Evolutionary conservation across 2,797 vertebrate species (phyloP), one percentile per base, ranked within the genome.

Genomic region (Melanotaenia trifasciata): DNA sequence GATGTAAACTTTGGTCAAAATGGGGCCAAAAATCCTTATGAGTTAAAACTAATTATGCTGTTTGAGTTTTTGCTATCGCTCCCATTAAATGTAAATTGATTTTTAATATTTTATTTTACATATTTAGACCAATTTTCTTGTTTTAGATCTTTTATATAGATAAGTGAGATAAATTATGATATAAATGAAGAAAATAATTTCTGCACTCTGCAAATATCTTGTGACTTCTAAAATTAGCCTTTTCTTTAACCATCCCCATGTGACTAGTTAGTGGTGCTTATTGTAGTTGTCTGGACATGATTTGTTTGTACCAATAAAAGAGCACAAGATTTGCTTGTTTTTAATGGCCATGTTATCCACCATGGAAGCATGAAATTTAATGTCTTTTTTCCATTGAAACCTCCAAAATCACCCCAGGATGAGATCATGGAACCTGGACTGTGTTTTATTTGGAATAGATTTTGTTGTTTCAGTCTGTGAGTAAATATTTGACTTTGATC

Each of bases 221-320:
- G 18, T 51, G 10, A 50, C 24, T 59, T 71, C 28, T 67, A 54
- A 56, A 59, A 71, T 69, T 76, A 4, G 8, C 58, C 36, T 4
- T 74, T 74, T 38, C n/a, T 67, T 38, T 67, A 72, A 86, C 33
- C 10, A 5, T 47, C 68, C 66, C 72, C 67, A 67, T 79, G 70
- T 82, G 70, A 84, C 76, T 84, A 72, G 66, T 82, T 79, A 84
- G 73, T 58, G 43, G 56, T 78, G 78, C 80, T 77, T 78, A 78
- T 78, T 89, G 80, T 78, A 76, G 57, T 81, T 20, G 78, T 84
- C 85, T 88, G 86, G 87, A 84, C 84, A 78, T 81, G 82, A 91
- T 91, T 91, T 90, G 84, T 90, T 90, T 90, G 80, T 72, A 38
- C 70, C 78, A 88, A 83, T 90, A 92, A 90, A 91, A 86, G 65